Conservation (phyloP, 2,888 invertebrate species). For the Drosophila leonis region DNA sequence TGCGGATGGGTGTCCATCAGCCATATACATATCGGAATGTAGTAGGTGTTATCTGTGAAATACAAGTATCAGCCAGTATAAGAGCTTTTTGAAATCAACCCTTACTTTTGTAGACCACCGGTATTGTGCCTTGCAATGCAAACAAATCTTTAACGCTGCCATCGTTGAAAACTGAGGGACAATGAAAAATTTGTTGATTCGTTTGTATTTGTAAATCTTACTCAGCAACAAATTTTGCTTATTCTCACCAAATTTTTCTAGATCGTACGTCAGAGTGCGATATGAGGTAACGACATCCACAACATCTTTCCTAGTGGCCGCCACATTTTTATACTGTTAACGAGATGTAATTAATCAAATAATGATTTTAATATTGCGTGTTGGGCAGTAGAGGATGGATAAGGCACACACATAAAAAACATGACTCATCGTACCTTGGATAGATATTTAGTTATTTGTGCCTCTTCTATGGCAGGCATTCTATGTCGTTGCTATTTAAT, state of each 20-base stretch:
- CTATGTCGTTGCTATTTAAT: slow-evolving; percentile 21
- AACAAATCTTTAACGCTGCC: slow-evolving; percentile 92
- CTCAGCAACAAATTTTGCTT: background rate
- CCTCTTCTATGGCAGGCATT: slow-evolving; percentile 85
- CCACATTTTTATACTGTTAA: slow-evolving; percentile 90
- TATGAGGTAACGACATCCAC: slow-evolving; percentile 88
- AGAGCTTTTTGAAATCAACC: slow-evolving; percentile 32
- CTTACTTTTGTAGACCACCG: slow-evolving; percentile 95
- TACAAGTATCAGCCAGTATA: background rate
- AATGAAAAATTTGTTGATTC: background rate
- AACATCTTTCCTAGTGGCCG: slow-evolving; percentile 89
- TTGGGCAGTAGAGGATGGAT: slow-evolving; percentile 19
- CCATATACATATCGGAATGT: slow-evolving; percentile 99
- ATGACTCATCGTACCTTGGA: slow-evolving; percentile 85
- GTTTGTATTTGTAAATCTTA: slow-evolving; percentile 5
- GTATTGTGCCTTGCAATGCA: slow-evolving; percentile 96
- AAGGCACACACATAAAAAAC: background rate
- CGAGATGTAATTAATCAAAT: slow-evolving; percentile 35
- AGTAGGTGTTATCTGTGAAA: slow-evolving; percentile 90
- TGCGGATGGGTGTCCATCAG: slow-evolving; percentile 98
- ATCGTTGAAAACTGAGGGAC: slow-evolving; percentile 92
- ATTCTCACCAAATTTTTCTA: slow-evolving; percentile 90
- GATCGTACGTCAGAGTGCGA: slow-evolving; percentile 88
- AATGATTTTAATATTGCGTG: slow-evolving; percentile 27
- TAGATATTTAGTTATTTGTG: slow-evolving; percentile 86